These are phyloP conservation scores for Gymnoscopelus braueri DNA, from an alignment of 2,797 vertebrate species.

Conservation along the genomic window DNA sequence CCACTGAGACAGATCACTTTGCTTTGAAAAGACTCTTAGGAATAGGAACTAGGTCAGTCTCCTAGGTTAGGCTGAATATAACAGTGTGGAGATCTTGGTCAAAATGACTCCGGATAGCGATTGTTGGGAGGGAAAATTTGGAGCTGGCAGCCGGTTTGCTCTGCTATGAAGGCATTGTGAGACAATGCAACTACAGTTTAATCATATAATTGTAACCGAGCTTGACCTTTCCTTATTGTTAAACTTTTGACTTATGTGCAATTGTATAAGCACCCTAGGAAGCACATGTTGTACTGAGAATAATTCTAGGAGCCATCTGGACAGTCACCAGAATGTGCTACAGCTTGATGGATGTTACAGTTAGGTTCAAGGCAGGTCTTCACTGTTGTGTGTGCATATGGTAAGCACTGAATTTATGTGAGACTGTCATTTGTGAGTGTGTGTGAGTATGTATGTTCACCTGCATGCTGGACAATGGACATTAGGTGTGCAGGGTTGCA, in stretches of 20 bases:
- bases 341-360: not conserved
- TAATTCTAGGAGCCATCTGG: not conserved
- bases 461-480: too few relatives aligned
- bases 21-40: too few relatives aligned
- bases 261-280: constrained; percentile 1
- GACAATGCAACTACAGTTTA: too few relatives aligned
- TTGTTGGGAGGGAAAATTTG: not conserved
- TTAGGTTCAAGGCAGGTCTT: not conserved
- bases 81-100: not conserved
- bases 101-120: not conserved
- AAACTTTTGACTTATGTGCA: not conserved
- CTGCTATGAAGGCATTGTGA: too few relatives aligned
- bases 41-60: too few relatives aligned
- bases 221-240: constrained; percentile 5
- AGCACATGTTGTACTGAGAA: not conserved
- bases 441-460: not conserved
- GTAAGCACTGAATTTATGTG: not conserved
- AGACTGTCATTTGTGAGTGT: not conserved
- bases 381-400: not conserved
- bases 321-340: constrained; percentile 3
- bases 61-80: not conserved
- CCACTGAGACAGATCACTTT: not conserved
- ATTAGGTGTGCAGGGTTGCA: constrained; percentile 21
- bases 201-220: not conserved
- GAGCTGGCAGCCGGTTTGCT: too few relatives aligned